Base-by-base conservation (phyloP, 1,140 invertebrate species). In the Bactericera cockerelli region DNA sequence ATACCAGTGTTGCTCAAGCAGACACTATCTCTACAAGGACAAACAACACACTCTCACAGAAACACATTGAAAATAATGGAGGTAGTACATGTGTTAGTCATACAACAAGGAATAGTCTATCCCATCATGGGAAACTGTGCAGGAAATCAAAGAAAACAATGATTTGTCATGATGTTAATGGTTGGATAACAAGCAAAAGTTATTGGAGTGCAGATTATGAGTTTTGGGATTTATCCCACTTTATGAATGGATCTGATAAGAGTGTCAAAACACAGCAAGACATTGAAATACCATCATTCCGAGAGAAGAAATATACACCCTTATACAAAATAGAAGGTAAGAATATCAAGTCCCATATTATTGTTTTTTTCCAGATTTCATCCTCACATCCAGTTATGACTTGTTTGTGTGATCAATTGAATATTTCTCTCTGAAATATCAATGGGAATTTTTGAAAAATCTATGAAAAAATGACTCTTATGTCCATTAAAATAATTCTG, bases 321-420 rank as follows among this genome's bases (percentile, higher is more conserved):
- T 49, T 49, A 8, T 49, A 49, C 19, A 49, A 49, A 22, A 49
- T 49, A 19, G 42, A 49, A 49, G 42, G 42, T 49, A 49, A 49
- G 42, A 6, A 4, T 6, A 31, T 31, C 28, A 31, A n/a, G n/a
- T n/a, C n/a, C n/a, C n/a, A n/a, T n/a, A n/a, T n/a, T n/a, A n/a
- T n/a, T n/a, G n/a, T n/a, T n/a, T n/a, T n/a, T n/a, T n/a, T n/a
- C n/a, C n/a, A n/a, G n/a, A n/a, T n/a, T n/a, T n/a, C n/a, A n/a
- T n/a, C n/a, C n/a, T n/a, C n/a, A n/a, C n/a, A n/a, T n/a, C n/a
- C n/a, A n/a, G n/a, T n/a, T n/a, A n/a, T n/a, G n/a, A n/a, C n/a
- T n/a, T n/a, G n/a, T n/a, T n/a, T n/a, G n/a, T n/a, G n/a, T n/a
- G n/a, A n/a, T n/a, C n/a, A n/a, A n/a, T n/a, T n/a, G n/a, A n/a